Conservation (phyloP, 2,888 invertebrate genomes). For the Acholoe squamosa region DNA sequence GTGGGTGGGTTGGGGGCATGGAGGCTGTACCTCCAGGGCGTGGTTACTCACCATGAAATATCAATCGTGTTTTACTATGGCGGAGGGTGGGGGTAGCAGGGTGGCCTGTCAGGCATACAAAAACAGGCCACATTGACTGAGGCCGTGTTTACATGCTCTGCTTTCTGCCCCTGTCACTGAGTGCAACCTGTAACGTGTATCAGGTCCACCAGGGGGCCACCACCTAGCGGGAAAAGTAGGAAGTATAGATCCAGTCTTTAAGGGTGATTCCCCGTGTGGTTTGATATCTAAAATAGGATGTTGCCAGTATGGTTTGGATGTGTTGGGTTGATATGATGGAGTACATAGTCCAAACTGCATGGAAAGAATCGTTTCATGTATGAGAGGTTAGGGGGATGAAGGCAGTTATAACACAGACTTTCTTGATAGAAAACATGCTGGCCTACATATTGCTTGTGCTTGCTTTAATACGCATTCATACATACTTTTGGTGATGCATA, state of each 20-base stretch:
- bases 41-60: constrained; percentile 27
- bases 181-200: neutral
- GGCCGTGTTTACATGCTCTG: constrained; percentile 27
- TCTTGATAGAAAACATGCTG: too few species aligned
- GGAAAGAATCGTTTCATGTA: too few species aligned
- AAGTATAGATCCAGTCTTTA: neutral
- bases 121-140: neutral
- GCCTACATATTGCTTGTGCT: too few species aligned
- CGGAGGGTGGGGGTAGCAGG: neutral
- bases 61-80: neutral
- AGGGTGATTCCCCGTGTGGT: neutral
- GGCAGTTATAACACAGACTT: too few species aligned
- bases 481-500: too few species aligned
- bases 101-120: neutral
- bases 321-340: too few species aligned
- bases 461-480: too few species aligned
- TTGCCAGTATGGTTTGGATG: too few species aligned
- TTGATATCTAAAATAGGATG: too few species aligned
- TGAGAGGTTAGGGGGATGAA: too few species aligned
- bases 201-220: too few species aligned
- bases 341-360: too few species aligned
- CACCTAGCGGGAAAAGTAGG: neutral
- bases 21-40: neutral
- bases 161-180: neutral
- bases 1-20: neutral